Percentiles rank a stretch among this genome's conserved stretches.
Evolutionary conservation across 2,797 vertebrate genomes (phyloP).

Genomic region (Echiichthys vipera): DNA sequence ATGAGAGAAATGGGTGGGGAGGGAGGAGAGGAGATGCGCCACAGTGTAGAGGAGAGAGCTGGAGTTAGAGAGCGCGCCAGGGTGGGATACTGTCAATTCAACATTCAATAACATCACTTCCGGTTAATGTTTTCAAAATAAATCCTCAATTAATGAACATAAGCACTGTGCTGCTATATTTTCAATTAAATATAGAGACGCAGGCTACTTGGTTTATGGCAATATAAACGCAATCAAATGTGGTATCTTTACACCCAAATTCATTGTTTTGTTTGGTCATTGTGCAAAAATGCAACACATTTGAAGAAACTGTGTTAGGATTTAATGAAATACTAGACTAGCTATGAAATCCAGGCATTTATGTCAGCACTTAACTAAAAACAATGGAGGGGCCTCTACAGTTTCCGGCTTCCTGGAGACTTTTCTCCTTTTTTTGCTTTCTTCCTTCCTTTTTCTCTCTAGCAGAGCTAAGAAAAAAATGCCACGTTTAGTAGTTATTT

Average conservation of each 20-base stretch:
- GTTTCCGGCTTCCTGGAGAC: rapidly evolving
- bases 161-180: rapidly evolving
- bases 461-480: background rate
- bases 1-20: constrained; percentile 60
- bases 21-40: constrained; percentile 67
- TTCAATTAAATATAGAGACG: background rate
- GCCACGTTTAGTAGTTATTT: background rate
- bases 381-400: background rate
- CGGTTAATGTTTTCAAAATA: constrained; percentile 37
- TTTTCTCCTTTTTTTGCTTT: background rate
- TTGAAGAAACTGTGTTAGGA: background rate
- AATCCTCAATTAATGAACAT: rapidly evolving
- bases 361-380: background rate
- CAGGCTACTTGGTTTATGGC: rapidly evolving
- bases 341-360: rapidly evolving
- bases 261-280: too few relatives aligned
- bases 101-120: background rate
- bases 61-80: constrained; percentile 72
- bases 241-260: background rate
- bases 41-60: constrained; percentile 61
- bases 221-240: background rate
- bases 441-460: too few relatives aligned
- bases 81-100: constrained; percentile 70
- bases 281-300: background rate
- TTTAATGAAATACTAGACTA: background rate